Conservation (phyloP, 1,140 invertebrate genomes). For the Drosophila oshimai region DNA sequence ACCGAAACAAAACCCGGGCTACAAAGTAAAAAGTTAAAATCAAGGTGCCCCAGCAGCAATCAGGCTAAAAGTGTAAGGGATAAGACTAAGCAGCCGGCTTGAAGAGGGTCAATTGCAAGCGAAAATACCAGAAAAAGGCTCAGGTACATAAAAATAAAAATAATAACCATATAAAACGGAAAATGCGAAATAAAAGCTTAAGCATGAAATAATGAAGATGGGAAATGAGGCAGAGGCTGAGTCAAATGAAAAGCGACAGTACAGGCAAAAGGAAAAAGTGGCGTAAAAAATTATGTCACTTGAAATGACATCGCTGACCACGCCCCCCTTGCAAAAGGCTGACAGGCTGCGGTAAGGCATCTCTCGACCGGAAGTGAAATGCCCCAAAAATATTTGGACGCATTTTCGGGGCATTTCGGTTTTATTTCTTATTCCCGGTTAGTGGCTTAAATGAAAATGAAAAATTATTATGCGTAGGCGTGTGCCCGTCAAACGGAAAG, state of each 20-base stretch:
- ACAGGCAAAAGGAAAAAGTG: constrained; percentile 32
- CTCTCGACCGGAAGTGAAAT: constrained; percentile 51
- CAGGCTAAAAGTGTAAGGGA: constrained; percentile 53
- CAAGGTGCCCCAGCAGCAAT: constrained; percentile 35
- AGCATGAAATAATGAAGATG: constrained; percentile 55
- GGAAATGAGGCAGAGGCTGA: background rate
- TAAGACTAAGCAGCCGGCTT: constrained; percentile 21
- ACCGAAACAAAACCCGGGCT: constrained; percentile 28
- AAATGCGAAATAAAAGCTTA: constrained; percentile 48
- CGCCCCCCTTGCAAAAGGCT: constrained; percentile 9
- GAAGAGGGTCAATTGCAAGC: constrained; percentile 38
- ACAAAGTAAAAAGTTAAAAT: constrained; percentile 46
- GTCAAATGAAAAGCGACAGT: constrained; percentile 46
- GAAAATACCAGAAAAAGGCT: constrained; percentile 45
- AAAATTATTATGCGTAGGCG: constrained; percentile 79
- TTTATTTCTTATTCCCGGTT: constrained; percentile 22
- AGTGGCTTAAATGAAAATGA: constrained; percentile 41
- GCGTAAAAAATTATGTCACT: constrained; percentile 60
- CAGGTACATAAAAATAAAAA: constrained; percentile 18
- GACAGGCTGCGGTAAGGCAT: constrained; percentile 31
- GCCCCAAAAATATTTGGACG: constrained; percentile 74
- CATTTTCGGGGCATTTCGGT: constrained; percentile 30
- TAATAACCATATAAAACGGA: constrained; percentile 29
- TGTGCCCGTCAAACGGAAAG: constrained; percentile 18
- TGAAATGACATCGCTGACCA: constrained; percentile 33